Evolutionary conservation across 2,113 vertebrate genomes (phyloP).

Genomic region (Pongo abelii): DNA sequence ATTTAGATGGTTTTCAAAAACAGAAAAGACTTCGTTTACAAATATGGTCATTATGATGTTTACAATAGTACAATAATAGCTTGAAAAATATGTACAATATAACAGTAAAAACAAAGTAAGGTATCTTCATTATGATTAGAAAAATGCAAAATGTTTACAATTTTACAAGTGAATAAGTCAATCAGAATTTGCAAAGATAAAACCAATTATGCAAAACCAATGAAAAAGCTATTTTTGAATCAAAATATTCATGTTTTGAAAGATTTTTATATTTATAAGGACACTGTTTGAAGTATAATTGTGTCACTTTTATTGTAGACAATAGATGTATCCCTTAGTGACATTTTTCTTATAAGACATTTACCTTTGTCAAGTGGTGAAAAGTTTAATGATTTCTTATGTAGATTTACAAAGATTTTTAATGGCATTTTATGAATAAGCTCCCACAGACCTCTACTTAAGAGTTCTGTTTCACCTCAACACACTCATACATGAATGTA

Average conservation of each 20-base stretch:
- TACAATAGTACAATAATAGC: background rate
- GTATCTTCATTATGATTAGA: background rate
- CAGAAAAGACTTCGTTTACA: background rate
- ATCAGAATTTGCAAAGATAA: background rate
- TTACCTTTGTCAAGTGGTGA: background rate
- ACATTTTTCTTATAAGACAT: background rate
- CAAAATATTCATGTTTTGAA: background rate
- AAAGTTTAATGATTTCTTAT: background rate
- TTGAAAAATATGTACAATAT: background rate
- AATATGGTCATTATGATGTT: background rate
- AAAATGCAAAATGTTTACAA: background rate
- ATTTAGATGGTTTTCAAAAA: slow-evolving; percentile 19
- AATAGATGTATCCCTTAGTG: background rate
- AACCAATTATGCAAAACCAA: background rate
- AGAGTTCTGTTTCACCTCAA: background rate
- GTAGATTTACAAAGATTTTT: slow-evolving; percentile 3
- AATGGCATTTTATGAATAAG: background rate
- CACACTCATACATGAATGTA: background rate
- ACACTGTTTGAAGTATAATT: background rate
- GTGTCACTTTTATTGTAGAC: background rate
- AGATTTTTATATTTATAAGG: background rate
- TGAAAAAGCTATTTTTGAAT: slow-evolving; percentile 12
- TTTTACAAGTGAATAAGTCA: background rate
- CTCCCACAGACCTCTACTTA: background rate
- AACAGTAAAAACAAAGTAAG: background rate